Evolutionary conservation across 2,888 invertebrate genomes (phyloP).

Genomic region (Galerucella pusilla): DNA sequence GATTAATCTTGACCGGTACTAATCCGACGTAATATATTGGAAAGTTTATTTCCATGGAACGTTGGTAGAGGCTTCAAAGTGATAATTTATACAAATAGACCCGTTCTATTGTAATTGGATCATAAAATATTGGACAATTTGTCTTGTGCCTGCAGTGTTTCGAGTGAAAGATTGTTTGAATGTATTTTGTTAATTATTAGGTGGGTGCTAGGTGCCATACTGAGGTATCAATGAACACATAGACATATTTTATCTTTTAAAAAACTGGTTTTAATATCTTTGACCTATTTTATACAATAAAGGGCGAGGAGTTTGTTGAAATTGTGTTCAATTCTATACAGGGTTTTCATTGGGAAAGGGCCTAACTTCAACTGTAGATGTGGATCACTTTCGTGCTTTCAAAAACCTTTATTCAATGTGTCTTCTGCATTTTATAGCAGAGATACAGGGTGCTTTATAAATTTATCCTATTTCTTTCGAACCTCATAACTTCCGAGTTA

Average conservation of each 20-base stretch:
- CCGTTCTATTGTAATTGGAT: constrained; percentile 26
- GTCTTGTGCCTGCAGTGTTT: constrained; percentile 16
- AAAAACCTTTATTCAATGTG: no score
- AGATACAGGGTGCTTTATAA: no score
- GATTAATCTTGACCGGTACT: constrained; percentile 12
- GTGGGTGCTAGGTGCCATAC: constrained; percentile 10
- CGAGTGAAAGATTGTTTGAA: constrained; percentile 11
- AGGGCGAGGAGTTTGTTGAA: no score
- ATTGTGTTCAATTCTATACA: no score
- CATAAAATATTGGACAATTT: constrained; percentile 29
- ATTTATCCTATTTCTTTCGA: no score
- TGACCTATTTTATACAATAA: not conserved
- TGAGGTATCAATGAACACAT: not conserved
- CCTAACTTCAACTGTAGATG: no score
- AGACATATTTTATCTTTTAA: not conserved
- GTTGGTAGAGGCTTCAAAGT: constrained; percentile 20
- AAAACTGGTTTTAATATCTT: not conserved
- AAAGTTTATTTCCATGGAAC: constrained; percentile 10
- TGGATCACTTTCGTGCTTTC: no score
- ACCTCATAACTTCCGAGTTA: no score
- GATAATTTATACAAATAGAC: constrained; percentile 27
- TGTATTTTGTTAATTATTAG: constrained; percentile 15
- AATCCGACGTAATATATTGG: constrained; percentile 34
- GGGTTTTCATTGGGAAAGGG: no score
- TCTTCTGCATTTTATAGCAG: no score